Evolutionary conservation across 2,888 invertebrate genomes (phyloP), one percentile per base, ranked within the genome.

Genomic region (Andrena bicolor): DNA sequence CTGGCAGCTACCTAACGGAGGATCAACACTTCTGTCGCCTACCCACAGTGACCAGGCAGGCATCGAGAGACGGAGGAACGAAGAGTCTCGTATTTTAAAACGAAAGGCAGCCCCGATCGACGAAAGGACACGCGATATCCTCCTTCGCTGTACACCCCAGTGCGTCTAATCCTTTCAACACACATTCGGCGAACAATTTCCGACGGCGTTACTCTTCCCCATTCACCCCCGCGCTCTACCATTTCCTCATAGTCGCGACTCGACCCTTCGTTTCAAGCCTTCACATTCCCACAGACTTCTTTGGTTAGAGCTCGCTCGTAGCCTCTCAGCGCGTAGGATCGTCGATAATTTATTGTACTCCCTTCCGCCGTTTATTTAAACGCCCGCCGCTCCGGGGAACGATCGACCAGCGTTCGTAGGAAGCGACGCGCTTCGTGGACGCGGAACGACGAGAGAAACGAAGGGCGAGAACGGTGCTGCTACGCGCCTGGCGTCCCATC

Each of bases 401-500:
- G 4, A 28, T 58, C 13, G 20, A 60, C 28, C 32, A 35, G 23
- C 10, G n/a, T 41, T 41, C 41, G 41, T n/a, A n/a, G 23, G 10
- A 41, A 26, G 6, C 20, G 28, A 10, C 16, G 20, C 26, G 26
- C 5, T 5, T 48, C 35, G 35, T 41, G 13, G 28, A 70, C 20
- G n/a, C 58, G 7, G 32, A 58, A 30, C 13, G 41, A 41, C 13
- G 6, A 4, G 41, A 60, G 58, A 69, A 76, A 74, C 71, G 74
- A 58, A 51, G 68, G 70, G 66, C 58, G 68, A 23, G 48, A 76
- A 69, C 72, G 66, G 58, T 28, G 74, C 81, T 58, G 71, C 76
- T 80, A 74, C 84, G 71, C 77, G 80, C 77, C 41, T 86, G 76
- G 28, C 79, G 74, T 30, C 61, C 32, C 30, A 61, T 41, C 53